Evolutionary conservation across 2,113 vertebrate genomes (phyloP).

Genomic region (Sylvia atricapilla): DNA sequence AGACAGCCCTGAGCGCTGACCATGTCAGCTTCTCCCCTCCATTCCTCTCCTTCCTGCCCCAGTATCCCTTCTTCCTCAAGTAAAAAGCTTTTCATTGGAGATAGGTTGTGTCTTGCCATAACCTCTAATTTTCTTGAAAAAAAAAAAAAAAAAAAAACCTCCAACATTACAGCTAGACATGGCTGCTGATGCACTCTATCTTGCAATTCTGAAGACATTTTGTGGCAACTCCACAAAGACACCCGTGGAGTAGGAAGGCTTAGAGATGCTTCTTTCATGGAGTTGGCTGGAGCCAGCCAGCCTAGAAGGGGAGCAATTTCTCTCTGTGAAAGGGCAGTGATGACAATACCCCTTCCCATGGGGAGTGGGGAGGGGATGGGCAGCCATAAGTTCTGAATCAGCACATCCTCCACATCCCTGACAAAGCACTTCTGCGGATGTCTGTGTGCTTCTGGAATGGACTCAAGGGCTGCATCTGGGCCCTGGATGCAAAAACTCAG

Average conservation of each 20-base stretch:
- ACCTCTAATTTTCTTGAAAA: neutral
- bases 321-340: neutral
- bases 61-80: neutral
- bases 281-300: neutral
- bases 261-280: neutral
- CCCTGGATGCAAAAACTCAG: neutral
- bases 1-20: neutral
- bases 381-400: neutral
- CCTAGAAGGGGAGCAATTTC: neutral
- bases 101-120: neutral
- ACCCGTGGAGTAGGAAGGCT: neutral
- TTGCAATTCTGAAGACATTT: neutral
- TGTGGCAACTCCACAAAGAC: neutral
- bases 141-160: neutral
- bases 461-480: neutral
- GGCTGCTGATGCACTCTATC: neutral
- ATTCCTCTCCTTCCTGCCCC: neutral
- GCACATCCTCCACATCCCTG: neutral
- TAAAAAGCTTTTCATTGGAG: neutral
- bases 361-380: fast-evolving
- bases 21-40: fast-evolving
- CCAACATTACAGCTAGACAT: neutral
- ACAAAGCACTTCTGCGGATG: neutral
- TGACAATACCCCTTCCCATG: fast-evolving
- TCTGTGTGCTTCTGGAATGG: neutral